Conservation (phyloP, 2,113 vertebrate genomes). For the Perognathus longimembris region DNA sequence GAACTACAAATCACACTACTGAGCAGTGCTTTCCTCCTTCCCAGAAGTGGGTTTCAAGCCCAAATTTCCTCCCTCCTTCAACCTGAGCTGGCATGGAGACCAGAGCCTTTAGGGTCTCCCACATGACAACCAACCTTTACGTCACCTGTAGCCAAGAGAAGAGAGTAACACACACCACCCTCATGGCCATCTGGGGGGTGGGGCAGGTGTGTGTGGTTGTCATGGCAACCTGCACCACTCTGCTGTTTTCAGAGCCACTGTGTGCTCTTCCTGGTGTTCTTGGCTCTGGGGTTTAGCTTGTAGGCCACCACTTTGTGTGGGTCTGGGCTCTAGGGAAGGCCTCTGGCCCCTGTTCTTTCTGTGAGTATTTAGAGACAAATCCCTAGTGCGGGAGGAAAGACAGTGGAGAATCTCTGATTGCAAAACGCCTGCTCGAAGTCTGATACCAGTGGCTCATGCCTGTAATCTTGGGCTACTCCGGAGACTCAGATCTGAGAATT, state of each 20-base stretch:
- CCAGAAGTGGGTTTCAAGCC: neutral
- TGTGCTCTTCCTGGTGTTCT: slow-evolving; percentile 46
- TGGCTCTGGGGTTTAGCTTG: slow-evolving; percentile 7
- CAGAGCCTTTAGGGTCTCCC: too few relatives aligned
- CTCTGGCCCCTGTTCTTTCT: neutral
- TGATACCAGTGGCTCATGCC: too few relatives aligned
- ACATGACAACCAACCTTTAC: neutral
- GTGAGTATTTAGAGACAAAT: neutral
- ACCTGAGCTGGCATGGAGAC: neutral
- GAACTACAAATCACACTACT: rapidly evolving
- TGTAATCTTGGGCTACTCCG: too few relatives aligned
- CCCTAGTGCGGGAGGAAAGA: neutral
- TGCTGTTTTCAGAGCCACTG: slow-evolving; percentile 3
- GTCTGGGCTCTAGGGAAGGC: neutral
- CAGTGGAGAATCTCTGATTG: neutral
- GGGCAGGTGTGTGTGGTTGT: slow-evolving; percentile 43
- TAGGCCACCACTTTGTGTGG: neutral
- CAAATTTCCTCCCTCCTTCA: neutral
- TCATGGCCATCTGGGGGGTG: neutral
- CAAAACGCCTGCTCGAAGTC: too few relatives aligned
- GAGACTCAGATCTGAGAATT: too few relatives aligned
- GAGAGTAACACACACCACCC: neutral
- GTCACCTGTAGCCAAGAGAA: neutral
- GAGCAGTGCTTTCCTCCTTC: neutral
- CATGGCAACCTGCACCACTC: neutral